Base-by-base conservation (phyloP, 2,888 invertebrate genomes). In the Agriopis marginaria region DNA sequence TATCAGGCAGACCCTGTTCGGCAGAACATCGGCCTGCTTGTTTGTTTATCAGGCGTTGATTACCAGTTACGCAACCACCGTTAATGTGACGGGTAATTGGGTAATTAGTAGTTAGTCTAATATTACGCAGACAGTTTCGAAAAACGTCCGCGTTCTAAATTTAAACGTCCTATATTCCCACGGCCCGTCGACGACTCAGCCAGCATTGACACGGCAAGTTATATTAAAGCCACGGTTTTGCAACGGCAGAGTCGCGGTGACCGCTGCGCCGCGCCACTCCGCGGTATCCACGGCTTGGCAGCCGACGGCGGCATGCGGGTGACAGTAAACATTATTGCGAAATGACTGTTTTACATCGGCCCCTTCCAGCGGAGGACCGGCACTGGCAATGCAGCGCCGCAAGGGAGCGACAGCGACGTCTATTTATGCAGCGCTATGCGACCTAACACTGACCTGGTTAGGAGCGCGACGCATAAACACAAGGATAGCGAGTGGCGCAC, bases 381-480 rank as follows among this genome's bases (percentile, higher is more conserved):
- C 11, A 42, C 42, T 10, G 45, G 68, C 68, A 71, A 63, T 73
- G 72, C 73, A 69, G 70, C 75, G 64, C 76, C 76, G 82, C 81
- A 82, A 23, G 78, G 77, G 80, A 82, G 83, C 82, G 75, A 79
- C 80, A 76, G 81, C 80, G 32, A 32, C 32, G 81, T 87, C 91
- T 92, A 92, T 92, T 92, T 92, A 87, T 89, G 91, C 91, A 89
- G 87, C 84, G 88, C 89, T 90, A 90, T 91, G 91, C 88, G 92
- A 90, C 92, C 93, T 93, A 93, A 92, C 93, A 93, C 93, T 93
- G 93, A 93, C 93, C 93, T 86, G 90, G 91, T 91, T 93, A 90
- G 87, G 80, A 80, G 82, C 79, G 79, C 88, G 84, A 85, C 87
- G 89, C 89, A 86, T 90, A 88, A 89, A 89, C 89, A 91, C 89